These are phyloP conservation scores for Cephus cinctus DNA, from an alignment of 1,140 invertebrate genomes.

Conservation along the genomic window DNA sequence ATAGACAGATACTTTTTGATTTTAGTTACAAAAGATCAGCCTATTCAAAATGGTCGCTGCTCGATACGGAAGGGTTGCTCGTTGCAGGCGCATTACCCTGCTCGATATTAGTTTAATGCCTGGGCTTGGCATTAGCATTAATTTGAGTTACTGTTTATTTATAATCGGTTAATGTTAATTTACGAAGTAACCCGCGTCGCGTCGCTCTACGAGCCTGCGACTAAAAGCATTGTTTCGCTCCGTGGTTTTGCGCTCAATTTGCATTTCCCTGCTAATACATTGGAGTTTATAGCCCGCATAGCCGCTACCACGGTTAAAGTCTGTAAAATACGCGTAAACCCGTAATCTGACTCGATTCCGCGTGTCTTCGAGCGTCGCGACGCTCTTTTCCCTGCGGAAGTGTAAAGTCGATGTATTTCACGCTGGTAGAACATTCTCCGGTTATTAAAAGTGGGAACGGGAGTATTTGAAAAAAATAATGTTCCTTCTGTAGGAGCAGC, in stretches of 20 bases:
- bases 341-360: slow-evolving; percentile 25
- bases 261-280: slow-evolving; percentile 47
- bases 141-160: slow-evolving; percentile 47
- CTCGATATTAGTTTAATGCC: slow-evolving; percentile 29
- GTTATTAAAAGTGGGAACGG: no score
- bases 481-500: no score
- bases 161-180: slow-evolving; percentile 47
- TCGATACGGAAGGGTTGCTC: no score
- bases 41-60: no score
- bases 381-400: slow-evolving; percentile 21
- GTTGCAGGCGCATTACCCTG: neutral
- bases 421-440: no score
- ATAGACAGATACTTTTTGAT: no score
- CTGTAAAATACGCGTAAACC: slow-evolving; percentile 41
- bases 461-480: no score
- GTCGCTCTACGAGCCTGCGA: slow-evolving; percentile 15
- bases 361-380: slow-evolving; percentile 23
- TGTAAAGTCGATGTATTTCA: no score
- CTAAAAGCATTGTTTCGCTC: slow-evolving; percentile 46
- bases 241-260: slow-evolving; percentile 47
- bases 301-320: slow-evolving; percentile 34
- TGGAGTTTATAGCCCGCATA: slow-evolving; percentile 40
- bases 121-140: slow-evolving; percentile 41
- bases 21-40: no score
- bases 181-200: slow-evolving; percentile 35